Evolutionary conservation across 2,113 vertebrate genomes (phyloP), one percentile per base, ranked within the genome.

Genomic region (Indri indri): DNA sequence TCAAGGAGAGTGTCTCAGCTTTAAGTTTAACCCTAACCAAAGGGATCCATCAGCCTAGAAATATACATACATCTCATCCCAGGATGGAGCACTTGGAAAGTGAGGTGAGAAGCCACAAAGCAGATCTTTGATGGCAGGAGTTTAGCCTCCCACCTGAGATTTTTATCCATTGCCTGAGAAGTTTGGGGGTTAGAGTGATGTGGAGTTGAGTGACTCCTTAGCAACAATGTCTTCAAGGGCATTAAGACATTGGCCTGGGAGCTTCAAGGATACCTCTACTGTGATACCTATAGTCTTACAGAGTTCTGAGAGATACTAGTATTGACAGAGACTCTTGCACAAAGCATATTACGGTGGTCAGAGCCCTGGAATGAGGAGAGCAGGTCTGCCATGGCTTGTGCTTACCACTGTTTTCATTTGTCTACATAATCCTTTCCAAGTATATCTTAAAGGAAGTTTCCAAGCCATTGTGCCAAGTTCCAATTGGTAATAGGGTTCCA

Each of bases 331-430:
- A 52, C 30, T 20, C 18, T 7, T 4, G 14, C 25, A 5, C 17
- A 8, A 37, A 77, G 71, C 34, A 61, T 45, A 71, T 11, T 30
- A 11, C 47, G 52, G 32, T 40, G 37, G 22, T 7, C 50, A 95
- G 42, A 59, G 8, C 47, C 42, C 61, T 68, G 7, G 42, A 59
- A 17, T 68, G 47, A 90, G 54, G 30, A 88, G 4, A 57, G 16
- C 6, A 14, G 3, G 4, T 65, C 63, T 47, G 2, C 2, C 2
- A 0, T 3, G 0, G 0, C 2, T 79, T 57, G 2, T 54, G 1
- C 17, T 57, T 10, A 32, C 73, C 50, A 32, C 50, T 9, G 2
- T 70, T 85, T 68, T 73, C 27, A 1, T 32, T n/a, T n/a, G 52
- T 57, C 30, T n/a, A 73, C 2, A 5, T 37, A 57, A 57, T 80